phyloP scores from a whole-genome alignment of 2,113 vertebrate species.

The Brachirus orientalis region DNA sequence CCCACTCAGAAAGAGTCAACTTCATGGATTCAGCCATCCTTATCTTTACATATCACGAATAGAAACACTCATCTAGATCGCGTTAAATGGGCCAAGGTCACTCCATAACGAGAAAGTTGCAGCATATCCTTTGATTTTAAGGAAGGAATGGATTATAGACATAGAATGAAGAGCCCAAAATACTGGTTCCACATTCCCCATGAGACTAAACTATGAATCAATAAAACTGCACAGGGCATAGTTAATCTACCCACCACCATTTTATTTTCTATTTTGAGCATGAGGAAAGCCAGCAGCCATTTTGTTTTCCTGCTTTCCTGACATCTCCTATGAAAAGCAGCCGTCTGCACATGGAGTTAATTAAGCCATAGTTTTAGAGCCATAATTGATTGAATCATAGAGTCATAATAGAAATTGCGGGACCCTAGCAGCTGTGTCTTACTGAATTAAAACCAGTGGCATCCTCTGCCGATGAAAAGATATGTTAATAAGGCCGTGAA shows the following conservation, averaged over 20 bases:
- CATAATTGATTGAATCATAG: slow-evolving; percentile 81
- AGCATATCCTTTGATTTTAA: slow-evolving; percentile 25
- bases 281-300: slow-evolving; percentile 73
- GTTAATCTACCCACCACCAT: slow-evolving; percentile 72
- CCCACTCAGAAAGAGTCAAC: slow-evolving; percentile 24
- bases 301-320: slow-evolving; percentile 67
- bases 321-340: slow-evolving; percentile 62
- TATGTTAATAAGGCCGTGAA: slow-evolving; percentile 78
- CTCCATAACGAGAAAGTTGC: slow-evolving; percentile 42
- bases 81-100: slow-evolving; percentile 67
- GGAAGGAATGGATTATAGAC: no score
- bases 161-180: no score
- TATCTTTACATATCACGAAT: slow-evolving; percentile 45
- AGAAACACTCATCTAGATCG: slow-evolving; percentile 47
- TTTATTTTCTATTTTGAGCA: slow-evolving; percentile 60
- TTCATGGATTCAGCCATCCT: slow-evolving; percentile 25
- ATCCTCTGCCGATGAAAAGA: slow-evolving; percentile 74
- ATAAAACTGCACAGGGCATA: slow-evolving; percentile 58
- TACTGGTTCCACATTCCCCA: slow-evolving; percentile 45
- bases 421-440: slow-evolving; percentile 74
- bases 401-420: slow-evolving; percentile 76
- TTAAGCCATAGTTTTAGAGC: slow-evolving; percentile 78
- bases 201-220: slow-evolving; percentile 66
- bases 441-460: slow-evolving; percentile 76
- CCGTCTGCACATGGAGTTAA: slow-evolving; percentile 75